Base-by-base conservation (phyloP, 2,888 invertebrate species). In the Hydropsyche betteni region DNA sequence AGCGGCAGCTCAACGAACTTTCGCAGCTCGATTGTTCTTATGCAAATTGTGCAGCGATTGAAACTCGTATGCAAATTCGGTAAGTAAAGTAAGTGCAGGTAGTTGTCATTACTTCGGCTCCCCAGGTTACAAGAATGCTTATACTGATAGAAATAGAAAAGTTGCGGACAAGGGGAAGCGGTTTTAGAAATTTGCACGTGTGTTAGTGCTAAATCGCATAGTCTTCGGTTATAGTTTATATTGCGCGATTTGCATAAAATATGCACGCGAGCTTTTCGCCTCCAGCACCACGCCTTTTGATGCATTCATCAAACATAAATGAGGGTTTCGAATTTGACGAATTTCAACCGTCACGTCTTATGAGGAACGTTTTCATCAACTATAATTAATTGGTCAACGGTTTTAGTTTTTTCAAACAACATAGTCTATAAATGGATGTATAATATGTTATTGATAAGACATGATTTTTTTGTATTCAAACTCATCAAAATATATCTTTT, bases 21-120 rank as follows among this genome's bases (percentile, higher is more conserved):
- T 38, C 68, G 68, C 7, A 12, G 4, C 6, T 69, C 36, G 12
- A 74, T 74, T 76, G 76, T 76, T 69, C 74, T 69, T 76, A 76
- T 76, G 76, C 69, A 69, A 74, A 76, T 75, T 58, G 4, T 8
- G 8, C 5, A 16, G 14, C 16, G 24, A 58, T 58, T 58, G 58
- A 14, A 58, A 16, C 58, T 8, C 58, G 58, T 68, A 55, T 55
- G 68, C 24, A 75, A 68, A 69, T 74, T 44, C 38, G 1, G 24
- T 44, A 44, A 44, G 44, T 44, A 44, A 44, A 1, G 61, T 55
- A 24, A 68, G 50, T 44, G 44, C 72, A 73, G 68, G 72, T 75
- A 72, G 71, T 53, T 70, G 53, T 70, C 64, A 71, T 24, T 68
- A 5, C 24, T 24, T 24, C 24, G 24, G 24, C 12, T 24, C 14